These are phyloP conservation scores for Homarus americanus DNA, from an alignment of 1,140 invertebrate species.

Conservation along the genomic window DNA sequence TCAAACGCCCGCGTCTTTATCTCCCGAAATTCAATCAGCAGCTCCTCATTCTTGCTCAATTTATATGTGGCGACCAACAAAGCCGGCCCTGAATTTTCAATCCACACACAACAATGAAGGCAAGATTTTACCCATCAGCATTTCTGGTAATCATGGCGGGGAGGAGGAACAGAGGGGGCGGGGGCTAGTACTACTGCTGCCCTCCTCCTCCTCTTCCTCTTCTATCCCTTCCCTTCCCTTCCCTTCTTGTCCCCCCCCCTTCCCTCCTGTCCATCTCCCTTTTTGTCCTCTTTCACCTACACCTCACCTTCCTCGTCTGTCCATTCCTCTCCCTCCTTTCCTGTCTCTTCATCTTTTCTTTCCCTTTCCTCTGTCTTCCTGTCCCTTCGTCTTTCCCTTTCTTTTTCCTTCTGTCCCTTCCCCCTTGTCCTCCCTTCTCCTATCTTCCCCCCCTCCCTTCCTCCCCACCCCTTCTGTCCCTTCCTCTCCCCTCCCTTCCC, in stretches of 20 bases:
- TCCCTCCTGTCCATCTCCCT: neutral
- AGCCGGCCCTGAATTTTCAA: constrained; percentile 57
- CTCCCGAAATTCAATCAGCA: constrained; percentile 58
- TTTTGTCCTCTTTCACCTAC: neutral
- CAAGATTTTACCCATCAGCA: constrained; percentile 44
- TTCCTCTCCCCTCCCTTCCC: no score
- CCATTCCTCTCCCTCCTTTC: neutral
- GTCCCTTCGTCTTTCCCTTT: neutral
- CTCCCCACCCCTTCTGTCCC: neutral
- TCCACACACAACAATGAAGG: constrained; percentile 55
- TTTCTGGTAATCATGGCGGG: constrained; percentile 37
- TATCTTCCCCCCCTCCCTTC: no score
- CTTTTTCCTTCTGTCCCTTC: constrained; percentile 9
- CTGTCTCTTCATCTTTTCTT: neutral
- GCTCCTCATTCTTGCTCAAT: constrained; percentile 50
- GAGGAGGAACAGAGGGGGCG: neutral
- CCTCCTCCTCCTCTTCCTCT: neutral
- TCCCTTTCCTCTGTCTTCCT: neutral
- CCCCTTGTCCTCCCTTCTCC: no score
- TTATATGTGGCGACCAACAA: constrained; percentile 57
- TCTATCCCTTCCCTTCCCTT: neutral
- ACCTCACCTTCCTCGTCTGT: no score
- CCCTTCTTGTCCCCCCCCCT: neutral
- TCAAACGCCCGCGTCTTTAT: constrained; percentile 56
- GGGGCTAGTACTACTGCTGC: neutral